phyloP scores from a whole-genome alignment of 2,113 vertebrate genomes.

The Rhinolophus ferrumequinum region DNA sequence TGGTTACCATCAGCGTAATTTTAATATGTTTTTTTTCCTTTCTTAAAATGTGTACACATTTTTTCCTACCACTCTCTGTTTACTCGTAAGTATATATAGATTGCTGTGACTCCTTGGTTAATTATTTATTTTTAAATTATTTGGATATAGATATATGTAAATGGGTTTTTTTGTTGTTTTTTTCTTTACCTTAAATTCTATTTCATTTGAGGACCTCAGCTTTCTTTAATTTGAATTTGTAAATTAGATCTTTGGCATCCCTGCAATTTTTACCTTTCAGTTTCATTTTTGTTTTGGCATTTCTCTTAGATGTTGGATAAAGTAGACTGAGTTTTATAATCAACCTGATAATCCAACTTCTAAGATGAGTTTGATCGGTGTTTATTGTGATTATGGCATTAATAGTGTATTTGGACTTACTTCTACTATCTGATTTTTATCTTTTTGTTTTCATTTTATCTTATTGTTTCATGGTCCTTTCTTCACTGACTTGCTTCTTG shows the following conservation, averaged over 20 bases:
- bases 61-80: too few species aligned
- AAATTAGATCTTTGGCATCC: neutral
- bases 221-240: constrained; percentile 16
- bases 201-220: neutral
- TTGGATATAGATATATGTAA: neutral
- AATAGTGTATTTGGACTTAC: neutral
- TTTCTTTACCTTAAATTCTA: neutral
- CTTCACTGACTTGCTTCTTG: neutral
- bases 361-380: neutral
- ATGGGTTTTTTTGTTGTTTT: too few species aligned
- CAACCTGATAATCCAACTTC: neutral
- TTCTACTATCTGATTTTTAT: neutral
- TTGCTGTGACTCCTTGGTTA: neutral
- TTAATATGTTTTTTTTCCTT: too few species aligned
- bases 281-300: neutral
- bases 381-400: neutral
- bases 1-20: too few species aligned
- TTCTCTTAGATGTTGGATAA: neutral
- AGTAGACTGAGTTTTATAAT: neutral
- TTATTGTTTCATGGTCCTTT: neutral
- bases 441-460: neutral
- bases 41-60: too few species aligned
- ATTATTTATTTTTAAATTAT: constrained; percentile 24
- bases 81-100: neutral
- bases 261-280: neutral